Base-by-base conservation (phyloP, 2,888 invertebrate genomes). In the Euspilapteryx auroguttella region DNA sequence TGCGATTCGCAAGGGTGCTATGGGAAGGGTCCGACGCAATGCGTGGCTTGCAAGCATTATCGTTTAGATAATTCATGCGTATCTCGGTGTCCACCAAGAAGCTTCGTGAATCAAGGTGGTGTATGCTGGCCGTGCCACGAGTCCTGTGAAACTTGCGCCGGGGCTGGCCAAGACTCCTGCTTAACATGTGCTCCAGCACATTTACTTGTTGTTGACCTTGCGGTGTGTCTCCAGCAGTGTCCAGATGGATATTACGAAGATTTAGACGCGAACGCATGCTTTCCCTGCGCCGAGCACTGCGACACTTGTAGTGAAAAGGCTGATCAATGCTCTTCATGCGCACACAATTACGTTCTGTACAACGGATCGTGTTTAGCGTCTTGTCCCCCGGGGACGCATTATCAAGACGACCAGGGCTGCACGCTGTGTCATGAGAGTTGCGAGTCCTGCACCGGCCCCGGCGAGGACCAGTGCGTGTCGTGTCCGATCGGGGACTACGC, bases 191-290 rank as follows among this genome's bases (percentile, higher is more conserved):
- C 89, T 0, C 88, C 89, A 1, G 89, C 88, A 25, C 89, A 91
- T 54, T 79, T 91, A 30, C 80, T 89, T 47, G 88, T 92, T 28
- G 83, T 86, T 8, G 92, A 92, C 59, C 75, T 92, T 37, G 88
- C 89, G 29, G 87, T 92, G 22, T 94, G 94, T 49, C 73, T 92
- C 32, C 90, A 91, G 63, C 85, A 87, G 44, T 94, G 92, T 49
- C 91, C 91, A 0, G 90, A 91, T 46, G 90, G 91, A 23, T 94
- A 92, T 53, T 93, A 86, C 49, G 88, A 89, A 73, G 88, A 87
- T 51, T 76, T 80, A 11, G 84, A 84, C 35, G 84, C 88, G 32
- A 84, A 83, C 45, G 87, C 89, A 1, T 94, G 94, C 55, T 85
- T 87, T 26, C 88, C 91, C 2, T 94, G 94, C 53, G 88, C 88